Evolutionary conservation across 2,888 invertebrate genomes (phyloP), one percentile per base, ranked within the genome.

Genomic region (Melanotus villosus): DNA sequence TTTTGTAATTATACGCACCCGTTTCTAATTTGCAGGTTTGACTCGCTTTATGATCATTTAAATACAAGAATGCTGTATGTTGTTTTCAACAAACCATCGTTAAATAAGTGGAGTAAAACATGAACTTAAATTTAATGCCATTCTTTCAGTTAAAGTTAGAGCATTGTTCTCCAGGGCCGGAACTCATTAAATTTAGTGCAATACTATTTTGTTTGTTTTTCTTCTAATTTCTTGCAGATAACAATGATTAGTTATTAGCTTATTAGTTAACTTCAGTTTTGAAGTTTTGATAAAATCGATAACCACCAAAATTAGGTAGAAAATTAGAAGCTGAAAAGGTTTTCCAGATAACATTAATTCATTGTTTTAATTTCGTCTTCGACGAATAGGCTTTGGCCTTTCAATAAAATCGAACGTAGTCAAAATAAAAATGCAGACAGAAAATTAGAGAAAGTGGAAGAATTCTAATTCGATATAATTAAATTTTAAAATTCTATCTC

Each of bases 401-500:
- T n/a, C n/a, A n/a, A n/a, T n/a, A n/a, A n/a, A n/a, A n/a, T n/a
- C n/a, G n/a, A n/a, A n/a, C n/a, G n/a, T n/a, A n/a, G n/a, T n/a
- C n/a, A n/a, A n/a, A n/a, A n/a, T n/a, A 1, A 5, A 10, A 32
- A 32, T 32, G 10, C 32, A 1, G 32, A 12, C 36, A 45, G 59
- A 18, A 60, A 60, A 60, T 60, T 60, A 60, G 45, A 18, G 38
- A 18, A n/a, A n/a, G 23, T 21, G 26, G 23, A 59, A 41, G 30
- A 56, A 65, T 18, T 58, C 4, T 41, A 65, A 47, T 63, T 56
- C 32, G 12, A 59, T 45, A 41, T 68, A 68, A 68, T 68, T 68
- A 64, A 68, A 68, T 68, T 68, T 63, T 64, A 68, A 69, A 69
- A 65, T 60, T 65, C 45, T 52, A 65, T 69, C 65, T 65, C 58